Base-by-base conservation (phyloP, 2,888 invertebrate genomes). In the Orchestes rusci region DNA sequence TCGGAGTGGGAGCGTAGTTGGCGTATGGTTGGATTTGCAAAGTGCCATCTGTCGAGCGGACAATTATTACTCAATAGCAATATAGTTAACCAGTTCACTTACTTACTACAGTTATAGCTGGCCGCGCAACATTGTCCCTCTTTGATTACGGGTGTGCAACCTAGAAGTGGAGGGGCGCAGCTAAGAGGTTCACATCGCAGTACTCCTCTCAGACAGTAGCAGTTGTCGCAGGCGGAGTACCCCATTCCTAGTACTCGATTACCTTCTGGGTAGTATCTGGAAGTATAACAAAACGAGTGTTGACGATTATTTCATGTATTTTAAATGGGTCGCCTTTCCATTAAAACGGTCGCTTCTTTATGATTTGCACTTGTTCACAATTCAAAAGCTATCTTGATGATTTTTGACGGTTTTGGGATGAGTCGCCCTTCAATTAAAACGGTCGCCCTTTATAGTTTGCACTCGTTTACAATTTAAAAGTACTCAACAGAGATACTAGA, bases 111-210 rank as follows among this genome's bases (percentile, higher is more conserved):
- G 58, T 82, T 80, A 65, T 89, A 90, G 61, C 84, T 84, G 37
- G 84, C 81, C 8, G 90, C 86, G 61, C 90, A 90, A 66, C 90
- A 90, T 61, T 87, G 82, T 2, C 86, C 87, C 28, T 76, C 73
- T 37, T 79, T 79, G 39, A 85, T 75, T 37, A 88, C 76, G 0
- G 90, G 88, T 36, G 70, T 72, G 65, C 90, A 91, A 37, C 84
- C 85, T 51, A 79, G 75, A 45, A 86, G 71, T 0, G 84, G 75
- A 1, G 84, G 82, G 1, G 86, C 80, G 60, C 89, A 90, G 15
- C 81, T 76, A 45, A 86, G 72, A 3, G 82, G 80, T 52, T 83
- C 82, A 65, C 90, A 91, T 31, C 80, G 75, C 33, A 84, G 74
- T 1, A 74, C 67, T 0, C 86, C 85, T 56, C 79, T 76, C 55